Conservation (phyloP, 37 sponge, comb jelly and placozoan species). For the Halisarca cf. caerulea region DNA sequence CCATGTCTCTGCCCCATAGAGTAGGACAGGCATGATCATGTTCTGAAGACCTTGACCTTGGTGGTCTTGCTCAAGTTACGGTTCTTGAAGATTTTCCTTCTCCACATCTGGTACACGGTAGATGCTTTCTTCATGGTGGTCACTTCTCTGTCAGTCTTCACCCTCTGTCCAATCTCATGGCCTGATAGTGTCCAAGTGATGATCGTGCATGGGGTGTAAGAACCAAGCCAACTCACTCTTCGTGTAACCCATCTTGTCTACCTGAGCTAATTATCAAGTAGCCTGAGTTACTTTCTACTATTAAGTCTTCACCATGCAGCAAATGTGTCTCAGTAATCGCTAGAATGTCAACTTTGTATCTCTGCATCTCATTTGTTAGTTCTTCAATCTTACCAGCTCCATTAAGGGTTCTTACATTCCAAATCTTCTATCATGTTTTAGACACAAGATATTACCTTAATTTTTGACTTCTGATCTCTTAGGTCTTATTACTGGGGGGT, state of each 20-base stretch:
- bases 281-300: background rate
- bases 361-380: constrained; percentile 13
- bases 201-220: constrained; percentile 19
- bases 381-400: constrained; percentile 12
- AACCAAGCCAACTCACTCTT: constrained; percentile 7
- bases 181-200: constrained; percentile 14
- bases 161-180: background rate
- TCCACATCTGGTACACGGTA: constrained; percentile 18
- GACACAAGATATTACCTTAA: background rate
- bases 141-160: constrained; percentile 2
- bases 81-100: constrained; percentile 2
- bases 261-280: background rate
- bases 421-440: background rate
- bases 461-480: constrained; percentile 1
- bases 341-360: constrained; percentile 10
- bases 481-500: constrained; percentile 2
- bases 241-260: background rate
- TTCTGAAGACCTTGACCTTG: constrained; percentile 2
- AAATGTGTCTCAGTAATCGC: constrained; percentile 15
- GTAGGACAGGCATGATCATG: background rate
- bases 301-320: background rate
- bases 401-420: constrained; percentile 17
- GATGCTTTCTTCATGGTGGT: background rate
- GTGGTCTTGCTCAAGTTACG: constrained; percentile 7
- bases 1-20: constrained; percentile 22